Percentiles rank a stretch among this genome's conserved stretches.
phyloP scores from a whole-genome alignment of 2,888 invertebrate species.

The Fragum sueziense region DNA sequence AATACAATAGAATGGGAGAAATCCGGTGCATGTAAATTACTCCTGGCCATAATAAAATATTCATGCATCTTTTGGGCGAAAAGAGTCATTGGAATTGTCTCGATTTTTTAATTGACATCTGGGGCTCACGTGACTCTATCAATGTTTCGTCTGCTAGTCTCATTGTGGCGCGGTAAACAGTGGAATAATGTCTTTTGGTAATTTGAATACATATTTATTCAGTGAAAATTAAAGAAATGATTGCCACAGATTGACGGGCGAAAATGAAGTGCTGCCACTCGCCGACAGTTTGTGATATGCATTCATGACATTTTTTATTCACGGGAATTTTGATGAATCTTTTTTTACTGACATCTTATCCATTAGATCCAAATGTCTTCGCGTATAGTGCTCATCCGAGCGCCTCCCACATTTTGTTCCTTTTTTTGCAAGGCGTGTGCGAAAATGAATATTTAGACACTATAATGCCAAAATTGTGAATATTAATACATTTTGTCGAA shows the following conservation, averaged over 20 bases:
- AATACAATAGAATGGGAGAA: background rate
- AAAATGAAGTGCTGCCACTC: constrained; percentile 41
- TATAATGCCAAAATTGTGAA: too few species aligned
- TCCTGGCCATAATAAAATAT: constrained; percentile 9
- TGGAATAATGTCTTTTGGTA: constrained; percentile 55
- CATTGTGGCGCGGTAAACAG: constrained; percentile 37
- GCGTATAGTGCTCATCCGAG: too few species aligned
- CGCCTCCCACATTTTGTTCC: too few species aligned
- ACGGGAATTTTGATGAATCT: background rate
- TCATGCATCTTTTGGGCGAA: constrained; percentile 1
- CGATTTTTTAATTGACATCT: constrained; percentile 55
- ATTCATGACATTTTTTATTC: constrained; percentile 19
- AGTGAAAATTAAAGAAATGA: constrained; percentile 39
- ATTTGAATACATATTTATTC: constrained; percentile 60
- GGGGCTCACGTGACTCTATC: constrained; percentile 57
- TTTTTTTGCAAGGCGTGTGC: too few species aligned
- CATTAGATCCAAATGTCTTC: background rate
- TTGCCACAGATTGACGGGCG: constrained; percentile 46
- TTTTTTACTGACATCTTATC: background rate
- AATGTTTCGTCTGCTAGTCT: constrained; percentile 54
- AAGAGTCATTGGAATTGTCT: constrained; percentile 32
- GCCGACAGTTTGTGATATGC: constrained; percentile 13
- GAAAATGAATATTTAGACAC: too few species aligned
- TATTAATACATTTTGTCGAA: too few species aligned
- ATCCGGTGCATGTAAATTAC: background rate